These are phyloP conservation scores for Noctua fimbriata DNA, from an alignment of 2,888 invertebrate species.

Conservation along the genomic window DNA sequence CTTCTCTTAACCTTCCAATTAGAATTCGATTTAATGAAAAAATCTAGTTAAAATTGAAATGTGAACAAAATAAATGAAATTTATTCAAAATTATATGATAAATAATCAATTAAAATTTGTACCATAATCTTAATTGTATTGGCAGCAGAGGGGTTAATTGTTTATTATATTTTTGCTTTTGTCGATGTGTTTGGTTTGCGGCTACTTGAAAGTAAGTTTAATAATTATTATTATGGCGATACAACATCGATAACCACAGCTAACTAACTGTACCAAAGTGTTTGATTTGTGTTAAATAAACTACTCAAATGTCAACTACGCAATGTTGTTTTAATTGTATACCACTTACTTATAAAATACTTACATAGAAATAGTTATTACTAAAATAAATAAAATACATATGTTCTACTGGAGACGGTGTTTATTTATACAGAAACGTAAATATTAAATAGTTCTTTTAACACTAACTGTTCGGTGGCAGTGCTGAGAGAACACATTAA, in stretches of 20 bases:
- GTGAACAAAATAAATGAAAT: conserved; percentile 80
- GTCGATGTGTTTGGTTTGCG: conserved; percentile 82
- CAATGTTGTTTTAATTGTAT: conserved; percentile 79
- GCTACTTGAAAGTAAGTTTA: conserved; percentile 78
- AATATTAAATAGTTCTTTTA: conserved; percentile 80
- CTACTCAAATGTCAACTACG: conserved; percentile 88
- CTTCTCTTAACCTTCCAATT: conserved; percentile 88
- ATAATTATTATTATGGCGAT: conserved; percentile 77
- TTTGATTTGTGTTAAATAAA: conserved; percentile 91
- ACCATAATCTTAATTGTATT: conserved; percentile 65
- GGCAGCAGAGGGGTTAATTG: conserved; percentile 69
- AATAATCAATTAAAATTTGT: conserved; percentile 67
- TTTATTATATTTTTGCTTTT: conserved; percentile 81
- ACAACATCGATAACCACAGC: conserved; percentile 84
- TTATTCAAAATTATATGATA: conserved; percentile 69
- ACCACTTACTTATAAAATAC: conserved; percentile 28
- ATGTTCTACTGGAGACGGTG: conserved; percentile 75
- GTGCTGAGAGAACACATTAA: conserved; percentile 69
- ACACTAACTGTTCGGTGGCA: conserved; percentile 74
- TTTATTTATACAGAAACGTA: conserved; percentile 81
- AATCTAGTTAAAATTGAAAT: conserved; percentile 79
- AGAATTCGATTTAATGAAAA: conserved; percentile 79
- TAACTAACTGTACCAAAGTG: conserved; percentile 90
- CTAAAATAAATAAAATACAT: conserved; percentile 59
- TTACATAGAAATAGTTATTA: conserved; percentile 30